phyloP scores from a whole-genome alignment of 2,888 invertebrate species.

The Lottia gigantea region DNA sequence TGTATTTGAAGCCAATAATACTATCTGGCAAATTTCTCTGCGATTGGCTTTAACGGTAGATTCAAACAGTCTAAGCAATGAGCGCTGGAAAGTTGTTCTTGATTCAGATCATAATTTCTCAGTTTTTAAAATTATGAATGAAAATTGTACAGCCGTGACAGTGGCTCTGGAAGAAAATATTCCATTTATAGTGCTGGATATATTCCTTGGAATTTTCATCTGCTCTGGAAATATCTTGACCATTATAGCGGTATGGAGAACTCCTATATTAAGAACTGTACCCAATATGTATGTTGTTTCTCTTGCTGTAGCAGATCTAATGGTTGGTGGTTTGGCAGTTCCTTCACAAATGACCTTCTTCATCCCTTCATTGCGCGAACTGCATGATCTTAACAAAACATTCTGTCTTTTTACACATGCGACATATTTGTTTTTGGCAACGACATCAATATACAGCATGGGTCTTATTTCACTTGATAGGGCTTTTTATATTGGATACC shows the following conservation, averaged over 20 bases:
- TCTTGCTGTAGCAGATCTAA: neutral
- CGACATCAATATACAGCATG: constrained; percentile 21
- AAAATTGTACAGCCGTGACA: too few relatives aligned
- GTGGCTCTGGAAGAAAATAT: neutral
- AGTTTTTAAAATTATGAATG: too few relatives aligned
- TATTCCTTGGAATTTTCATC: neutral
- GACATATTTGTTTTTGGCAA: constrained; percentile 16
- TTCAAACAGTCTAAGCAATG: too few relatives aligned
- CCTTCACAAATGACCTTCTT: constrained; percentile 18
- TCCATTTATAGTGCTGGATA: constrained; percentile 1
- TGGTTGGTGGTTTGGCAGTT: constrained; percentile 20
- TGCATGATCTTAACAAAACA: constrained; percentile 13
- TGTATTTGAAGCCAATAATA: too few relatives aligned
- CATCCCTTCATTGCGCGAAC: neutral
- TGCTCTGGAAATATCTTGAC: constrained; percentile 17
- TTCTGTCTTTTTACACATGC: constrained; percentile 25
- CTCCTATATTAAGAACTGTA: too few relatives aligned
- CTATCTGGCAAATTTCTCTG: too few relatives aligned
- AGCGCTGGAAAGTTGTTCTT: too few relatives aligned
- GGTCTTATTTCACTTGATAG: constrained; percentile 26
- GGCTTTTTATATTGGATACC: constrained; percentile 11
- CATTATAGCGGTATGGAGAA: constrained; percentile 4
- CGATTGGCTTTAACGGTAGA: too few relatives aligned
- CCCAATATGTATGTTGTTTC: too few relatives aligned
- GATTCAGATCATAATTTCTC: too few relatives aligned